These are phyloP conservation scores for Aselliscus stoliczkanus DNA, from an alignment of 2,797 vertebrate genomes.

Conservation along the genomic window DNA sequence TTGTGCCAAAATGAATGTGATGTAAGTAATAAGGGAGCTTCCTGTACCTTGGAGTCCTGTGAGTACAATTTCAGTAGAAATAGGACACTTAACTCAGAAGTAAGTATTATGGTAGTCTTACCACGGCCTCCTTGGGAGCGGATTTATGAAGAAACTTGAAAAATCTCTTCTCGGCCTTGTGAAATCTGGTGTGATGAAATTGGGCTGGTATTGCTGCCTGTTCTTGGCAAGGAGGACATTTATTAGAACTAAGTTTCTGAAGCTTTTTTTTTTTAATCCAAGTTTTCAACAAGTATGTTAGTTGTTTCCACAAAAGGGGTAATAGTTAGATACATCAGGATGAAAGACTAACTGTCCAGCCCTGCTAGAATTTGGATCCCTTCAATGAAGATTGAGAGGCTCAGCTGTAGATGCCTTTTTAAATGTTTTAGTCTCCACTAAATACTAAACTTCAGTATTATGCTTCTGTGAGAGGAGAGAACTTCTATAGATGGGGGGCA, in stretches of 20 bases:
- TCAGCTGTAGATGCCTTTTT: not conserved
- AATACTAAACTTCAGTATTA: too few relatives aligned
- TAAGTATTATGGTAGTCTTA: conserved; percentile 2
- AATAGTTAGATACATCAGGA: not conserved
- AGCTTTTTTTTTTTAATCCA: not conserved
- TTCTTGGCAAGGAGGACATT: conserved; percentile 67
- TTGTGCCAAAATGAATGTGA: not conserved
- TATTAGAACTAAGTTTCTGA: conserved; percentile 26
- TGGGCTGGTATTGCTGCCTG: conserved; percentile 17
- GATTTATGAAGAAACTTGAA: conserved; percentile 53
- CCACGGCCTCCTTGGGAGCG: not conserved
- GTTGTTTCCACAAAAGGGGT: not conserved
- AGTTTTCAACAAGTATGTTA: not conserved
- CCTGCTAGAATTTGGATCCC: not conserved
- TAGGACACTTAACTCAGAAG: not conserved
- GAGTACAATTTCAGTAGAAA: not conserved
- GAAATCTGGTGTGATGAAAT: conserved; percentile 47
- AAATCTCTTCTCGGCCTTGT: conserved; percentile 32
- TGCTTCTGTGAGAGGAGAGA: not conserved
- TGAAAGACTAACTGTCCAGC: not conserved
- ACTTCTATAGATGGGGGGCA: not conserved
- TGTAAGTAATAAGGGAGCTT: conserved; percentile 6
- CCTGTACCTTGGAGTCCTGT: not conserved
- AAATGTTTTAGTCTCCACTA: too few relatives aligned
- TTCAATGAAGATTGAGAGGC: not conserved